These are phyloP conservation scores for Cataglyphis hispanica DNA, from an alignment of 1,140 invertebrate genomes.

Conservation along the genomic window DNA sequence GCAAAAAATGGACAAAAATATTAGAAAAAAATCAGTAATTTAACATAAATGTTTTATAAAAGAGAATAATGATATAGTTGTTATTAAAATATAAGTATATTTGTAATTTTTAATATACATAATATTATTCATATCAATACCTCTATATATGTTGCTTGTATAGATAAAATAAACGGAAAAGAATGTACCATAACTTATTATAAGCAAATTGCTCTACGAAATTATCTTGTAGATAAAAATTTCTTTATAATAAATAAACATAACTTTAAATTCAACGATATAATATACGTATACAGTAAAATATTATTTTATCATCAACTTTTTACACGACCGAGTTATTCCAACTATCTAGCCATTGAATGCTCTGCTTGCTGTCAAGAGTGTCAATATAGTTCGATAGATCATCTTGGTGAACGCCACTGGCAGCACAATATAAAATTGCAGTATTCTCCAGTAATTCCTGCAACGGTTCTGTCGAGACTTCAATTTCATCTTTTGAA, in stretches of 20 bases:
- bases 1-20: background rate
- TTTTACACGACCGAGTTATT: constrained; percentile 46
- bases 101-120: background rate
- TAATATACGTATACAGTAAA: background rate
- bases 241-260: background rate
- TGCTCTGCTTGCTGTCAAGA: constrained; percentile 75
- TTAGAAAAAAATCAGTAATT: background rate
- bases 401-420: constrained; percentile 79
- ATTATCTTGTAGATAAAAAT: background rate
- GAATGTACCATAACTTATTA: background rate
- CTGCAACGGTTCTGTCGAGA: constrained; percentile 66
- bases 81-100: background rate
- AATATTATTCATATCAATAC: background rate
- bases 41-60: background rate
- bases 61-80: background rate
- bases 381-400: constrained; percentile 79
- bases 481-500: background rate
- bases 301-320: constrained; percentile 18
- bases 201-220: constrained; percentile 1
- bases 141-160: background rate
- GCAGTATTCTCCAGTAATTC: constrained; percentile 79
- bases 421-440: constrained; percentile 80
- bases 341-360: constrained; percentile 76
- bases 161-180: background rate
- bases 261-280: constrained; percentile 17